Evolutionary conservation across 1,140 invertebrate genomes (phyloP).

Genomic region (Plectrocnemia conspersa): DNA sequence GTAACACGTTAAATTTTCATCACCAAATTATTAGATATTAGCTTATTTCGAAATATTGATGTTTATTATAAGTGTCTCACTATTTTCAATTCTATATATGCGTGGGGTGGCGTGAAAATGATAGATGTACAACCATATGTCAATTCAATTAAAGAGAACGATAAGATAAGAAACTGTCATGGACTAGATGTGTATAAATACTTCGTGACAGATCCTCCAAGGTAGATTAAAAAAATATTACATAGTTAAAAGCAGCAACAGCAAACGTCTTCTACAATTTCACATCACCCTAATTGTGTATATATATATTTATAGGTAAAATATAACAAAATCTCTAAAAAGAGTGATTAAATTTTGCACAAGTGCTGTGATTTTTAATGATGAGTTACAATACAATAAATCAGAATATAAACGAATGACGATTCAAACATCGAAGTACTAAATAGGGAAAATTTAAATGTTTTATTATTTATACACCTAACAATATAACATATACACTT

Average conservation of each 20-base stretch:
- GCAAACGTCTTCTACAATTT: no score
- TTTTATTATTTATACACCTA: slow-evolving; percentile 36
- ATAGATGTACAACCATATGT: no score
- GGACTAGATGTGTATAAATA: no score
- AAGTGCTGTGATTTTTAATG: slow-evolving; percentile 43
- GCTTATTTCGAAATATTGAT: slow-evolving; percentile 28
- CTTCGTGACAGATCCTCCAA: no score
- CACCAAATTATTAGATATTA: slow-evolving; percentile 30
- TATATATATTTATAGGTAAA: slow-evolving; percentile 27
- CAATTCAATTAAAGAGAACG: no score
- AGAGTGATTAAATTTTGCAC: slow-evolving; percentile 38
- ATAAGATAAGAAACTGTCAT: no score
- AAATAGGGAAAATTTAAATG: slow-evolving; percentile 33
- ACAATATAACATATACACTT: slow-evolving; percentile 35
- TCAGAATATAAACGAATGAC: slow-evolving; percentile 38
- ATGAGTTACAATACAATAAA: slow-evolving; percentile 49
- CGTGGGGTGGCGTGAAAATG: no score
- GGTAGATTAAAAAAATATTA: no score
- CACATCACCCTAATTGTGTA: slow-evolving; percentile 14
- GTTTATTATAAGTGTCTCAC: slow-evolving; percentile 30
- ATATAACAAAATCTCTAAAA: slow-evolving; percentile 17
- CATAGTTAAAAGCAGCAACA: no score
- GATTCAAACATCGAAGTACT: slow-evolving; percentile 52
- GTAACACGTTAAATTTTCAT: slow-evolving; percentile 26
- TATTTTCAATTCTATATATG: slow-evolving; percentile 6